Conservation (phyloP, 2,113 vertebrate species). For the Ptyas mucosa region DNA sequence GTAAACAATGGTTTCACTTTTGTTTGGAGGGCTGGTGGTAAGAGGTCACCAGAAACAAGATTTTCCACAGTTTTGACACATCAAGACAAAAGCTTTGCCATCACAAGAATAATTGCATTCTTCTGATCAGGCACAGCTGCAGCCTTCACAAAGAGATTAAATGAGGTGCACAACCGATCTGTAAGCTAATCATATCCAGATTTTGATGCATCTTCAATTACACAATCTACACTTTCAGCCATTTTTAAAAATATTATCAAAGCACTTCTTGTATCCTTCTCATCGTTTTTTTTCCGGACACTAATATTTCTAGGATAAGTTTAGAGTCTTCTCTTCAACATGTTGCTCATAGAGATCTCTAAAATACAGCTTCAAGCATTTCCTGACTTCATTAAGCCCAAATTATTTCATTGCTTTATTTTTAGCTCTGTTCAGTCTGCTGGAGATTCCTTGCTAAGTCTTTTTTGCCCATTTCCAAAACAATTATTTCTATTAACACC, state of each 20-base stretch:
- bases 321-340: neutral
- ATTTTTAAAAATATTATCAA: neutral
- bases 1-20: neutral
- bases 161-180: neutral
- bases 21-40: neutral
- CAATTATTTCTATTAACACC: neutral
- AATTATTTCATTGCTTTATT: neutral
- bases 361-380: neutral
- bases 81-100: neutral
- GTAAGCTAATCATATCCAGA: neutral
- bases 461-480: neutral
- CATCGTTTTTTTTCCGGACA: neutral
- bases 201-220: neutral
- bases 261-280: neutral
- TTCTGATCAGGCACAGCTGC: neutral
- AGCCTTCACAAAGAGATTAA: neutral
- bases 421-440: neutral
- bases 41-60: neutral
- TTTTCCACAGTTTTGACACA: neutral
- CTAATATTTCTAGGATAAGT: neutral
- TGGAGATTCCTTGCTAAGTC: neutral
- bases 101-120: neutral
- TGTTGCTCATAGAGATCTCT: neutral
- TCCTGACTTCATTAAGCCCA: neutral
- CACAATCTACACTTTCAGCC: neutral